Evolutionary conservation across 2,113 vertebrate genomes (phyloP), one percentile per base, ranked within the genome.

Genomic region (Gymnorhina tibicen): DNA sequence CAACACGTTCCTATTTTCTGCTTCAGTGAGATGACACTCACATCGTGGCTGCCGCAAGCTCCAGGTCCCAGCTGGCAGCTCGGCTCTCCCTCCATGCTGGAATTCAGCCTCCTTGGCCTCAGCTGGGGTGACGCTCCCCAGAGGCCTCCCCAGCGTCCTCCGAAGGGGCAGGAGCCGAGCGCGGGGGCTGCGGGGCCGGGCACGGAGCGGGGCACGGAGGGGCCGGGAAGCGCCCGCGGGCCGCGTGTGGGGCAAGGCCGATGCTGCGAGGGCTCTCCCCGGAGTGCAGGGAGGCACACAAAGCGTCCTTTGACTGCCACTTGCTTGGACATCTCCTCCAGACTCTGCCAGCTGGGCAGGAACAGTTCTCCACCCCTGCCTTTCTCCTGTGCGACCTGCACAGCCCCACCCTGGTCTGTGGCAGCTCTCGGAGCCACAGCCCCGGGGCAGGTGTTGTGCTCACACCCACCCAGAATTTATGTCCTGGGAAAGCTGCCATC

Each of bases 1-100:
- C 56, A n/a, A 80, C 75, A 63, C 42, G 33, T 62, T 81, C 91
- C 86, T 74, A 79, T 95, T 96, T 95, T 93, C 94, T 94, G 96
- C 95, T 95, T 79, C 95, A 84, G 37, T 92, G 91, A 73, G 74
- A 50, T 4, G 60, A 27, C 68, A 87, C 83, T 85, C n/a, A 6
- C n/a, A 22, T 0, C 5, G 68, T 16, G 64, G 56, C 11, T 41
- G 39, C 58, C 13, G 53, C 16, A 10, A 3, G 67, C 32, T 1
- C 83, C 1, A 3, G 66, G 70, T 60, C 93, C 95, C 81, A 85
- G 94, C 93, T 91, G 93, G 89, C 77, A 41, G 92, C 84, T 64
- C 53, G 6, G 91, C 93, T 82, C 33, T 76, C 74, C 56, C 17
- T 42, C 35, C 6, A 59, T 13, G 52, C 1, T 72, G 74, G 74